A percentile compares a stretch with the other conserved stretches of the same genome.
phyloP scores from a whole-genome alignment of 2,888 invertebrate genomes.

The Folsomia manolachei region DNA sequence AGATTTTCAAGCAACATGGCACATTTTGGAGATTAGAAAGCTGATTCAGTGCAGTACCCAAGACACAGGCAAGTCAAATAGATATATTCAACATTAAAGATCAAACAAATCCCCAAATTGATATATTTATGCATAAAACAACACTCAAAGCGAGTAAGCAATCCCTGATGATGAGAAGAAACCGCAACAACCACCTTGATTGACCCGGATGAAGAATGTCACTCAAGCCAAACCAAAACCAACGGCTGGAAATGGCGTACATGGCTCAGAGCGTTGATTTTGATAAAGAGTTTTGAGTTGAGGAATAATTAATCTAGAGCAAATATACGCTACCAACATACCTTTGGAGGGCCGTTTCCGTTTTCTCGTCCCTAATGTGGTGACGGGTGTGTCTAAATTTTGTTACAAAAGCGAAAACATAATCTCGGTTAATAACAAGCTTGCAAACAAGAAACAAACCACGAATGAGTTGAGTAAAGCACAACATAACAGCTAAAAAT shows the following conservation, averaged over 20 bases:
- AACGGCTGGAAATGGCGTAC: background rate
- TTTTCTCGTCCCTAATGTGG: constrained; percentile 57
- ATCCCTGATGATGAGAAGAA: background rate
- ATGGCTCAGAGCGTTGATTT: too few species aligned
- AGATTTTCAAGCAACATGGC: background rate
- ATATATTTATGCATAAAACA: background rate
- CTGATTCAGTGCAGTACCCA: too few species aligned
- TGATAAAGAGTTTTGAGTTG: background rate
- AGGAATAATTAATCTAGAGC: constrained; percentile 6
- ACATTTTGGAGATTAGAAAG: too few species aligned
- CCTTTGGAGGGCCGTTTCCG: constrained; percentile 72
- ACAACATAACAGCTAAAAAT: too few species aligned
- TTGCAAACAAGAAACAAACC: too few species aligned
- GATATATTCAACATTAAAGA: background rate
- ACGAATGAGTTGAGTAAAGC: too few species aligned
- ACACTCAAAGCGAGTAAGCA: background rate
- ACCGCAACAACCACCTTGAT: background rate
- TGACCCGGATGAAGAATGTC: background rate
- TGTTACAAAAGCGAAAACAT: constrained; percentile 21
- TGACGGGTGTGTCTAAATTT: constrained; percentile 36
- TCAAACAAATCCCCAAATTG: constrained; percentile 12
- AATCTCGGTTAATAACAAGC: too few species aligned
- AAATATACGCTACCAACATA: constrained; percentile 54
- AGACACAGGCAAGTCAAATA: background rate
- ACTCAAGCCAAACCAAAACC: too few species aligned